Evolutionary conservation across 2,888 invertebrate species (phyloP), one percentile per base, ranked within the genome.

Genomic region (Nemoura dubitans): DNA sequence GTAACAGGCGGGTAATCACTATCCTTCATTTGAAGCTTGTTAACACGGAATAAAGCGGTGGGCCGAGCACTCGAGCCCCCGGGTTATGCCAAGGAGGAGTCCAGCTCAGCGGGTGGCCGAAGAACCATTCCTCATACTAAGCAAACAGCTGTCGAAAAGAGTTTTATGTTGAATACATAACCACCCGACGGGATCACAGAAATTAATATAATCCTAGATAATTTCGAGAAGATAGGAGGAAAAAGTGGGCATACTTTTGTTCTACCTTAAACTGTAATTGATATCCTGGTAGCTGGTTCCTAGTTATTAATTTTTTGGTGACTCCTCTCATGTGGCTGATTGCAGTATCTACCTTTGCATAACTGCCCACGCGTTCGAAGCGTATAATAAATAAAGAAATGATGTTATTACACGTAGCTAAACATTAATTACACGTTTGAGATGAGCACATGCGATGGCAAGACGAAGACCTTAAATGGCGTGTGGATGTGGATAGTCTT

Each of bases 1-100:
- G 81, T 88, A 88, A 88, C 87, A 87, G 87, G 88, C 87, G 86
- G 86, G 87, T 88, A 88, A 88, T 88, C 86, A 88, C 87, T 88
- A 88, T 88, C 86, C 86, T 88, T 88, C 88, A 88, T 88, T 87
- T 85, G 86, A 43, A 82, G 80, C 83, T 86, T 83, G 86, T 85
- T 83, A 86, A 86, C 86, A 85, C 78, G 85, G 82, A 85, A 27
- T 87, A 87, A 84, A 87, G 88, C 29, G 87, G 85, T 29, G 85
- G 78, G 87, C 87, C 83, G 85, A 87, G 83, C 88, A 84, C 83
- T 86, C 83, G 87, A 86, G 87, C 87, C 36, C 82, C 76, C 59
- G 30, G 80, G 83, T 80, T 30, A 26, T 76, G 14, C 27, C 83
- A 85, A 30, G 88, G 87, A 80, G 88, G 88, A 77, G 87, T 86